Percentiles rank a stretch among this genome's conserved stretches.
Conservation (phyloP, 1,140 invertebrate species). For the Euborellia annulipes region DNA sequence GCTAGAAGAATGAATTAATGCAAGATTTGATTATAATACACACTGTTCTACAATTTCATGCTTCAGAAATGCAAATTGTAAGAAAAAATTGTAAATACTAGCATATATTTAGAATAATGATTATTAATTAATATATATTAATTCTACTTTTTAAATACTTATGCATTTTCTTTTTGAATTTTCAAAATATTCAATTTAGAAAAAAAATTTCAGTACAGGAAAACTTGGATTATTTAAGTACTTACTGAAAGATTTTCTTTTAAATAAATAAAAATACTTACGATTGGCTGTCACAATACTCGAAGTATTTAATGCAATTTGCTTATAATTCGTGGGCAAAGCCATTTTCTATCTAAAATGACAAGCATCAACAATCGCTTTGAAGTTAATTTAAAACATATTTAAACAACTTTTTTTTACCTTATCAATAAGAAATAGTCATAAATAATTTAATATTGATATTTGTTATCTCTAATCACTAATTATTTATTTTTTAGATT, state of each 20-base stretch:
- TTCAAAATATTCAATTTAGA: slow-evolving; percentile 2
- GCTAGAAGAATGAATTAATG: slow-evolving; percentile 4
- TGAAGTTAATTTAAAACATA: too few species aligned
- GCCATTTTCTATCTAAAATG: slow-evolving; percentile 34
- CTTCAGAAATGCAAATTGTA: neutral
- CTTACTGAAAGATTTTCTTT: slow-evolving; percentile 5
- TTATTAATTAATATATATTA: slow-evolving; percentile 7
- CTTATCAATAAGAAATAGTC: too few species aligned
- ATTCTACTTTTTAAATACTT: too few species aligned
- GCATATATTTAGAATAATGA: slow-evolving; percentile 1
- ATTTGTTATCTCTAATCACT: too few species aligned
- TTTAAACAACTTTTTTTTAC: too few species aligned
- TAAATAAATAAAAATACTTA: slow-evolving; percentile 20
- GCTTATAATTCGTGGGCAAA: slow-evolving; percentile 55
- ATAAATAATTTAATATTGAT: too few species aligned
- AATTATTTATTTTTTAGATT: too few species aligned
- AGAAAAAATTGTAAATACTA: neutral
- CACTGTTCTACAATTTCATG: neutral
- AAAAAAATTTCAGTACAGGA: slow-evolving; percentile 11
- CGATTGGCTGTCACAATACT: slow-evolving; percentile 29
- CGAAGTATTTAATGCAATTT: slow-evolving; percentile 48
- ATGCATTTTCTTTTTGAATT: too few species aligned
- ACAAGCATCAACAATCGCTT: too few species aligned
- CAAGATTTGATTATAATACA: slow-evolving; percentile 13
- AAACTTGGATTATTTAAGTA: slow-evolving; percentile 9